Percentiles rank a stretch among this genome's conserved stretches.
Evolutionary conservation across 1,140 invertebrate species (phyloP).

Genomic region (Stegodyphus mimosarum): DNA sequence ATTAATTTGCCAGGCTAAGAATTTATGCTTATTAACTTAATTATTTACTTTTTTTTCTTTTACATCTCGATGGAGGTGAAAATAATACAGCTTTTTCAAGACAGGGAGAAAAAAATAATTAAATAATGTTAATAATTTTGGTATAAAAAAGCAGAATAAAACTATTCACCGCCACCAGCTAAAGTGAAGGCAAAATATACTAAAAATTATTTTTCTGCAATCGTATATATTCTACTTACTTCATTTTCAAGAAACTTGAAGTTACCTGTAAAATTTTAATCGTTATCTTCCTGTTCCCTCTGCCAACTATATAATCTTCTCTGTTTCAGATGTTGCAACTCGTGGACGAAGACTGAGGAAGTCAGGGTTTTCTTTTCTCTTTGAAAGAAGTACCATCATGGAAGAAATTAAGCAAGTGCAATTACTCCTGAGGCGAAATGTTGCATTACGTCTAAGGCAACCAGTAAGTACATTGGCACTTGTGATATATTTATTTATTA

Average conservation of each 20-base stretch:
- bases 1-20: too few relatives aligned
- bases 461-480: slow-evolving; percentile 18
- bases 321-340: neutral
- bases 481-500: neutral
- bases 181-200: neutral
- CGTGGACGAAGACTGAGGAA: slow-evolving; percentile 8
- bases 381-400: slow-evolving; percentile 9
- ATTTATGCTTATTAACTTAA: too few relatives aligned
- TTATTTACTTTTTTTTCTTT: neutral
- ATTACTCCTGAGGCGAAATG: slow-evolving; percentile 33
- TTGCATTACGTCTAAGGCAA: slow-evolving; percentile 28
- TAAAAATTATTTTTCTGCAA: neutral
- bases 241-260: neutral
- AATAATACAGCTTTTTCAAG: neutral
- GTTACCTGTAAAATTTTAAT: neutral
- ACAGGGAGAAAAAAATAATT: neutral
- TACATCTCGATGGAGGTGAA: neutral
- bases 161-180: too few relatives aligned
- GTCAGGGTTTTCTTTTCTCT: neutral
- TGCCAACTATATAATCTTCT: neutral
- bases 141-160: neutral
- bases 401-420: slow-evolving; percentile 36
- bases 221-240: neutral
- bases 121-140: neutral
- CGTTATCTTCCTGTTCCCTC: neutral